Evolutionary conservation across 2,113 vertebrate species (phyloP).

Genomic region (Dipodomys spectabilis): DNA sequence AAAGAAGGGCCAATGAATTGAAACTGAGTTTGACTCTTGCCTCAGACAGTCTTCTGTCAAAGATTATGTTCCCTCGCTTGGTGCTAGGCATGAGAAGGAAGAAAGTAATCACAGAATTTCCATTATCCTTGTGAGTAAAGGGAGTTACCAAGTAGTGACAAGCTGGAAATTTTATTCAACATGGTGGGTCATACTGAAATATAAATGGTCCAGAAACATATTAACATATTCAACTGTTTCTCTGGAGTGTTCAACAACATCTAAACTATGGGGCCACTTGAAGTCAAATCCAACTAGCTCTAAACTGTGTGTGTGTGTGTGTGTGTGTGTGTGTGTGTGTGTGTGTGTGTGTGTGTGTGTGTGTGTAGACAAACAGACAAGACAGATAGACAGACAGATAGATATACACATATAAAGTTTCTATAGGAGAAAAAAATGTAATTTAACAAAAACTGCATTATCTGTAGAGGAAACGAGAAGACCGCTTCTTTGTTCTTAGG

Average conservation of each 20-base stretch:
- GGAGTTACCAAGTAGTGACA: neutral
- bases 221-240: neutral
- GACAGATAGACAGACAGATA: neutral
- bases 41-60: slow-evolving; percentile 25
- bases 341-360: too few species aligned
- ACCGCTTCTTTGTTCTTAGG: neutral
- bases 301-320: neutral
- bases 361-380: too few species aligned
- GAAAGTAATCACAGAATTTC: neutral
- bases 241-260: neutral
- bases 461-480: neutral
- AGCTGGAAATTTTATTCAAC: neutral
- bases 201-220: slow-evolving; percentile 7
- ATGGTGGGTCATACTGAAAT: neutral
- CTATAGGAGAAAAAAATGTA: neutral
- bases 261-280: neutral
- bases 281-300: slow-evolving; percentile 37
- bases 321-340: too few species aligned
- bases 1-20: neutral
- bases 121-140: neutral
- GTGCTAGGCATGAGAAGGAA: neutral
- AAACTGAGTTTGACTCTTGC: neutral
- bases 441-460: neutral
- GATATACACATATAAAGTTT: neutral
- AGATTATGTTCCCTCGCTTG: slow-evolving; percentile 31